Evolutionary conservation across 2,888 invertebrate species (phyloP), one percentile per base, ranked within the genome.

Genomic region (Furcula furcula): DNA sequence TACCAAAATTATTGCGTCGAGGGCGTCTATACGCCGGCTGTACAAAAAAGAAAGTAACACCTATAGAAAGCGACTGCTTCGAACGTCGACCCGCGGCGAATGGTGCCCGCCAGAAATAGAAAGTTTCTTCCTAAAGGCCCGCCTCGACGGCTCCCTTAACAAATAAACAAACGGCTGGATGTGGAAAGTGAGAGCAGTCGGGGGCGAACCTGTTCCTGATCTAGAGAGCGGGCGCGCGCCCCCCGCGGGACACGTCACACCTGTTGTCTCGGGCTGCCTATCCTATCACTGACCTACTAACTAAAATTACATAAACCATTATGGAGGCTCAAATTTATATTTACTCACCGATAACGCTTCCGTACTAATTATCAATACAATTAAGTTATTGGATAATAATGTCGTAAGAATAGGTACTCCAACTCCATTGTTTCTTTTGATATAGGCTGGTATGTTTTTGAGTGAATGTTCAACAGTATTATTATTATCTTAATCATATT

Each of bases 21-120:
- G 55, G 67, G 65, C 65, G 57, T 46, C 60, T 59, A 65, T 13
- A 25, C 0, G 26, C 57, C 54, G 62, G 58, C 54, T 69, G 65
- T 72, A 71, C 62, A 79, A 84, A 86, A 87, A 86, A 85, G 86
- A 87, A 87, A 86, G 85, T 86, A 79, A 76, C 74, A 30, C 56
- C 65, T 74, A 75, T 86, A 86, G 87, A 87, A 87, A 87, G 87
- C 82, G 81, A 76, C 68, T 65, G 65, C 69, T 65, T 56, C 74
- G 84, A 76, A 61, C 86, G 70, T 80, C 84, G 84, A 85, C 85
- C 83, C 78, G 82, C 57, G 64, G 76, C 73, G 74, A 81, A 70
- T 76, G 74, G 69, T 72, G 70, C 66, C 43, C 73, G 79, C 77
- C 83, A 83, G 86, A 88, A 87, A 87, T 86, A 87, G 87, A 88